Percentiles rank a stretch among this genome's conserved stretches.
These are phyloP conservation scores for Polietes domitor DNA, from an alignment of 2,888 invertebrate species.

Conservation along the genomic window DNA sequence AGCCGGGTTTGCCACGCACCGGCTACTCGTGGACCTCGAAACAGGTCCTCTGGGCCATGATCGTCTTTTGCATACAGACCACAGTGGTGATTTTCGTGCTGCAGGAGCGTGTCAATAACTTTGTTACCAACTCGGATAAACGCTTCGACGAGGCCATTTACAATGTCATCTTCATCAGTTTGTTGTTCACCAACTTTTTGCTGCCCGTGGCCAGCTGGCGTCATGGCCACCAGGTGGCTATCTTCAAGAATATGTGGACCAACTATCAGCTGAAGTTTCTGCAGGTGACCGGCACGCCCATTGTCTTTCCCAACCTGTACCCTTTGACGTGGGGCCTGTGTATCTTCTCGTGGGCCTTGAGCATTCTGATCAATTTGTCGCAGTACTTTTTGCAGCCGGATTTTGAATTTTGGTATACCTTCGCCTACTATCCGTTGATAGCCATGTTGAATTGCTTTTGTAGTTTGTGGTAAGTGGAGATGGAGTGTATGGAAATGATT, in stretches of 20 bases:
- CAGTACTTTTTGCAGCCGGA: conserved; percentile 88
- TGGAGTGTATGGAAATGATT: neutral
- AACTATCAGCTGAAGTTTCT: conserved; percentile 85
- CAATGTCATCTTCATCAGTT: conserved; percentile 87
- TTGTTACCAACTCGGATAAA: conserved; percentile 84
- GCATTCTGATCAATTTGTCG: conserved; percentile 85
- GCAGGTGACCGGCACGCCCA: conserved; percentile 82
- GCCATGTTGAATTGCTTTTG: conserved; percentile 89
- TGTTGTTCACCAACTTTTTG: conserved; percentile 87
- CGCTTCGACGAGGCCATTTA: conserved; percentile 89
- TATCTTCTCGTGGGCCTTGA: conserved; percentile 85
- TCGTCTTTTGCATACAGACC: conserved; percentile 84
- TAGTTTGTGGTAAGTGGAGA: conserved; percentile 83
- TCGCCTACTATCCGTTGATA: conserved; percentile 88
- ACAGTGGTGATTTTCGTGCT: conserved; percentile 83
- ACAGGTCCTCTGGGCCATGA: conserved; percentile 86
- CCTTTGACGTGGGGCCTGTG: conserved; percentile 85
- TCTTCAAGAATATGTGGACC: conserved; percentile 91
- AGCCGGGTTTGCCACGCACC: conserved; percentile 81
- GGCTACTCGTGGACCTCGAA: conserved; percentile 86
- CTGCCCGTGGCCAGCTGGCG: conserved; percentile 87
- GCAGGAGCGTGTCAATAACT: conserved; percentile 82
- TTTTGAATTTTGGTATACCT: conserved; percentile 87
- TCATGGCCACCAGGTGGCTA: conserved; percentile 86
- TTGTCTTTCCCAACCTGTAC: conserved; percentile 85